A percentile compares a stretch with the other conserved stretches of the same genome.
Conservation (phyloP, 1,140 invertebrate species). For the Papilio polytes region DNA sequence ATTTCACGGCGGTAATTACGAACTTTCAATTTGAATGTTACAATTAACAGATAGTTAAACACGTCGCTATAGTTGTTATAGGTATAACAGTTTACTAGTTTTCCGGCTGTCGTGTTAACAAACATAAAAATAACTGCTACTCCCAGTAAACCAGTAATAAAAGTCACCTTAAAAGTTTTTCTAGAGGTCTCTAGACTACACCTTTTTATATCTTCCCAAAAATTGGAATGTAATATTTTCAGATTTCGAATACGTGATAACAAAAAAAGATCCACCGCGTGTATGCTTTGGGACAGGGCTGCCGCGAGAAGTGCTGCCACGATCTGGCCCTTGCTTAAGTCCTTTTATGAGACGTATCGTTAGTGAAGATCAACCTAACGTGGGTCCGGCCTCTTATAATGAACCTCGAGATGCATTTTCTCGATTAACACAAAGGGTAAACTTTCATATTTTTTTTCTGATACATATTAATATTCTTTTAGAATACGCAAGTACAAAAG, state of each 20-base stretch:
- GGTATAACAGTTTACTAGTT: no score
- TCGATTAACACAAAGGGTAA: slow-evolving; percentile 66
- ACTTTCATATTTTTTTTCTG: no score
- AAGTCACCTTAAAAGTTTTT: not conserved
- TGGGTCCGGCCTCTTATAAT: slow-evolving; percentile 67
- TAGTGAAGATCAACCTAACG: slow-evolving; percentile 55
- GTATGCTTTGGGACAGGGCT: slow-evolving; percentile 77
- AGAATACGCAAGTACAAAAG: not conserved
- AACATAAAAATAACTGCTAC: no score
- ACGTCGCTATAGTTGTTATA: not conserved
- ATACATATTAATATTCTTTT: no score
- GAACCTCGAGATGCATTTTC: slow-evolving; percentile 67
- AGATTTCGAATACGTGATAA: slow-evolving; percentile 79
- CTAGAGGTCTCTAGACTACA: not conserved
- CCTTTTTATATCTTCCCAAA: not conserved
- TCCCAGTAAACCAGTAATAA: no score
- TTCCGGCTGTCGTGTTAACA: no score
- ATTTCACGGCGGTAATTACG: slow-evolving; percentile 66
- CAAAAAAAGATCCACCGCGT: slow-evolving; percentile 62
- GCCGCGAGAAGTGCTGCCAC: slow-evolving; percentile 68
- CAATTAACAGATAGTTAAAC: not conserved
- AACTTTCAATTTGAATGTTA: slow-evolving; percentile 8
- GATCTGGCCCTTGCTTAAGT: slow-evolving; percentile 64
- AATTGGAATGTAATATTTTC: not conserved
- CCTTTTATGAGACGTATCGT: slow-evolving; percentile 74